These are phyloP conservation scores for Pelmatolapia mariae DNA, from an alignment of 2,113 vertebrate genomes.

Conservation along the genomic window DNA sequence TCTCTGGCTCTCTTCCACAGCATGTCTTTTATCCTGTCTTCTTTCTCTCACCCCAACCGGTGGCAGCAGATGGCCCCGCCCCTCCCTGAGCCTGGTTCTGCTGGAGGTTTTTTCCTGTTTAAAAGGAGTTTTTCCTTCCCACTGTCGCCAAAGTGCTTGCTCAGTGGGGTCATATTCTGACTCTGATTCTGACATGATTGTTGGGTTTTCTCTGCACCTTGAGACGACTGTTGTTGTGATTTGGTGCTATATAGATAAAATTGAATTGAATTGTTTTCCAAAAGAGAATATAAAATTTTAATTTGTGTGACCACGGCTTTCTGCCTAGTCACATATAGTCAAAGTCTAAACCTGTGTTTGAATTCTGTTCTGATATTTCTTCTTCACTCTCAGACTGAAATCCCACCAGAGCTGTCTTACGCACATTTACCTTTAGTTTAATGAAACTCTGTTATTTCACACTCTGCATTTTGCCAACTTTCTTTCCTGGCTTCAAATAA, in stretches of 20 bases:
- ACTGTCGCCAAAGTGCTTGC: rapidly evolving
- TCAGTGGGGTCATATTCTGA: background rate
- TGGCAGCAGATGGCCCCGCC: background rate
- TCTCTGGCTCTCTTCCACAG: background rate
- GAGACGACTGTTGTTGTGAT: background rate
- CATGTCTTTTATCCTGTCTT: background rate
- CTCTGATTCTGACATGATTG: background rate
- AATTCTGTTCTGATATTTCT: background rate
- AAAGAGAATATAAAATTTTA: background rate
- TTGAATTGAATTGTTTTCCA: background rate
- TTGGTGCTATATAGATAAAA: rapidly evolving
- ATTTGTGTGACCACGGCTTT: background rate
- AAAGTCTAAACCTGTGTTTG: background rate
- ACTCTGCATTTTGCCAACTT: background rate
- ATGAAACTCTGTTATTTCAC: background rate
- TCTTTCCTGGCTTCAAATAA: background rate
- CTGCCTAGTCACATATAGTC: background rate
- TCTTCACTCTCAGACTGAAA: background rate
- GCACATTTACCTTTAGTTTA: background rate
- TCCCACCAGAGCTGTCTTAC: rapidly evolving
- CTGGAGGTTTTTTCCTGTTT: rapidly evolving
- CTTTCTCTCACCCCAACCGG: rapidly evolving
- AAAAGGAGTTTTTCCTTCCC: background rate
- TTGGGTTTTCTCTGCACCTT: background rate
- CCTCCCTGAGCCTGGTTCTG: background rate